phyloP scores from a whole-genome alignment of 2,888 invertebrate genomes.

The Uloborus plumipes region DNA sequence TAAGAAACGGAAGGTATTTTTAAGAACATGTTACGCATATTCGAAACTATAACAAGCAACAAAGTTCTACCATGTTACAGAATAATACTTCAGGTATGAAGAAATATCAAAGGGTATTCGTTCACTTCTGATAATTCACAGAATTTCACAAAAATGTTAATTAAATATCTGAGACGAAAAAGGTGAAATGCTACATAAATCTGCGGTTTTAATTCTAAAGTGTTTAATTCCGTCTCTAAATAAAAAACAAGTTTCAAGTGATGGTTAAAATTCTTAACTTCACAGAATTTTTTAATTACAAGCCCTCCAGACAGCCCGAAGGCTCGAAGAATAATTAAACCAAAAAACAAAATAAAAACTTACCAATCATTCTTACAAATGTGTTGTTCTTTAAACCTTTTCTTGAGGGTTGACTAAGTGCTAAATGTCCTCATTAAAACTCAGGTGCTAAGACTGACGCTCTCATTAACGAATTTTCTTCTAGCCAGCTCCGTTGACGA shows the following conservation, averaged over 20 bases:
- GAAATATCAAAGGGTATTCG: too few species aligned
- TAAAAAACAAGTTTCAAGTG: slow-evolving; percentile 1
- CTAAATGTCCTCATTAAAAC: slow-evolving; percentile 59
- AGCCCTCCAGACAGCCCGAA: slow-evolving; percentile 22
- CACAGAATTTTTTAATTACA: slow-evolving; percentile 47
- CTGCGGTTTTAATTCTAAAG: too few species aligned
- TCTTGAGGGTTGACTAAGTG: slow-evolving; percentile 35
- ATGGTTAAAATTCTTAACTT: slow-evolving; percentile 41
- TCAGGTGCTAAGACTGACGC: slow-evolving; percentile 50
- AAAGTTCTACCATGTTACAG: too few species aligned
- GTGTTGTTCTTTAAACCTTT: slow-evolving; percentile 27
- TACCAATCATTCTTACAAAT: slow-evolving; percentile 44
- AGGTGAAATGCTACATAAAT: too few species aligned
- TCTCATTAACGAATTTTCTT: slow-evolving; percentile 53
- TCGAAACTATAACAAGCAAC: too few species aligned
- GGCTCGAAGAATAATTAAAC: slow-evolving; percentile 7
- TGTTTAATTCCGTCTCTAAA: too few species aligned
- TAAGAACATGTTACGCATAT: too few species aligned
- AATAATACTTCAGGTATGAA: too few species aligned
- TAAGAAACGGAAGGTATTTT: too few species aligned
- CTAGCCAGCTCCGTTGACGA: slow-evolving; percentile 6
- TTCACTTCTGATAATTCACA: too few species aligned
- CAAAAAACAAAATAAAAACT: slow-evolving; percentile 19
- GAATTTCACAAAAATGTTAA: too few species aligned
- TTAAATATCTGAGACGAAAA: too few species aligned